Evolutionary conservation across 1,140 invertebrate genomes (phyloP).

Genomic region (Drosophila equinoxialis): DNA sequence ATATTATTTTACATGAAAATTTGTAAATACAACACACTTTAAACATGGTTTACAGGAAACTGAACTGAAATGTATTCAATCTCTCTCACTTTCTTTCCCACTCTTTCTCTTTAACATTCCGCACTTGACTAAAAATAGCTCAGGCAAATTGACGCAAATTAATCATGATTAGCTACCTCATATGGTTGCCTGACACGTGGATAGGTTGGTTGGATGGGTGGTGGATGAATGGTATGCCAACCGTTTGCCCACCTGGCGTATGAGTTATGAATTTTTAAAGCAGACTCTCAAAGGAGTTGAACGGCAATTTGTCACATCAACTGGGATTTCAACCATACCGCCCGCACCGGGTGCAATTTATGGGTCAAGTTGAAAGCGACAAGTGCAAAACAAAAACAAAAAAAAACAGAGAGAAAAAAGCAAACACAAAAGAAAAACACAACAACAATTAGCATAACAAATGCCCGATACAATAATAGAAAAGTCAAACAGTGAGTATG

Average conservation of each 20-base stretch:
- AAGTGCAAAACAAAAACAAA: conserved; percentile 23
- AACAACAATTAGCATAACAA: conserved; percentile 65
- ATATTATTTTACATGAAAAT: no score
- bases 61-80: background rate
- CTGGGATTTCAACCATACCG: no score
- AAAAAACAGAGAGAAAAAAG: conserved; percentile 28
- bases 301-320: conserved; percentile 54
- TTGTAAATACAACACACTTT: no score
- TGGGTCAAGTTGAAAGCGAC: conserved; percentile 64
- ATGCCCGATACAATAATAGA: conserved; percentile 48
- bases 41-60: background rate
- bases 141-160: conserved; percentile 74
- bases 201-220: conserved; percentile 29
- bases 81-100: background rate
- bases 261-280: conserved; percentile 38
- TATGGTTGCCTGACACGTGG: conserved; percentile 23
- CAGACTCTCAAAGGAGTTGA: conserved; percentile 43
- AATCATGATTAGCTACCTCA: conserved; percentile 69
- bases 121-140: conserved; percentile 62
- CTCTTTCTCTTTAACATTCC: conserved; percentile 11
- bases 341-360: conserved; percentile 29
- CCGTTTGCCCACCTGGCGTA: conserved; percentile 53
- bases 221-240: background rate
- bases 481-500: conserved; percentile 38
- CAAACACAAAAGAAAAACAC: background rate